Base-by-base conservation (phyloP, 2,888 invertebrate species). In the Synanthedon andrenaeformis region DNA sequence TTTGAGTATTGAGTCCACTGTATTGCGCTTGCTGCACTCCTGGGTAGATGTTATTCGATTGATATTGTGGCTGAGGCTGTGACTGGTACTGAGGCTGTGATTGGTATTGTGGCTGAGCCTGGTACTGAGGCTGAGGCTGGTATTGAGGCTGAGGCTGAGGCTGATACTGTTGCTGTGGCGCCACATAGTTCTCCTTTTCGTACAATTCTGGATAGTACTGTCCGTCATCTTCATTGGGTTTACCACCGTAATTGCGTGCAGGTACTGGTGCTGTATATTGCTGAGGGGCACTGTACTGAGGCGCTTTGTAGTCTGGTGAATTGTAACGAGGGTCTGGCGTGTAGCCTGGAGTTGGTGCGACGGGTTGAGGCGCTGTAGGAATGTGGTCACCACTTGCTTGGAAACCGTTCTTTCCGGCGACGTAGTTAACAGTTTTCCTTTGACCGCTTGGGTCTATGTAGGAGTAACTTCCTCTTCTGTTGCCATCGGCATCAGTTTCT, bases 371-470 rank as follows among this genome's bases (percentile, higher is more conserved):
- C 8, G 91, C 91, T 55, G 92, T 91, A 51, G 92, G 93, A 67
- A 94, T 89, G 74, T 94, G 94, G 69, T 95, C 96, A 41, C 96
- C 96, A 51, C 88, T 87, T 8, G 95, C 95, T 87, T 92, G 91
- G 89, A 92, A 93, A 66, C 91, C 95, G 73, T 94, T 91, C 81
- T 95, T 95, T 66, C 95, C 96, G 42, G 96, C 96, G 10, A 95
- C 92, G 78, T 95, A 96, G 63, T 91, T 91, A 67, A 96, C 92
- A 28, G 94, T 95, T 64, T 93, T 91, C 66, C 92, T 91, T 76
- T 94, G 91, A 42, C 96, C 96, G 48, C 89, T 91, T 35, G 95
- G 94, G 79, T 96, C 96, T 51, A 96, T 91, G 82, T 96, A 96
- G 56, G 94, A 94, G 84, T 96, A 96, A 62, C 91, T 91, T 63